These are phyloP conservation scores for Pseudomyrmex concolor DNA, from an alignment of 1,140 invertebrate species.

Conservation along the genomic window DNA sequence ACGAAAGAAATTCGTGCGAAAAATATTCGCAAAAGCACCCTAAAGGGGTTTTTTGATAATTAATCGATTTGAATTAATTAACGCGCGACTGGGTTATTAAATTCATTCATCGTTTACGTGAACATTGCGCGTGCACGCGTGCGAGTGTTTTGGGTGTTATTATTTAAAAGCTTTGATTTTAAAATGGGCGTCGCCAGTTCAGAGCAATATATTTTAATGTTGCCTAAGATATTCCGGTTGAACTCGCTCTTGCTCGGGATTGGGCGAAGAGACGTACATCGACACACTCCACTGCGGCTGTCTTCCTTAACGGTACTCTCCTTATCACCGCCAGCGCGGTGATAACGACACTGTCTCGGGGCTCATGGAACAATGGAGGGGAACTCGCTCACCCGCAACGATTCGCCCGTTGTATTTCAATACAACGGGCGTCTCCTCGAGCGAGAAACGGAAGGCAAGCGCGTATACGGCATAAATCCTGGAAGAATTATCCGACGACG, in stretches of 20 bases:
- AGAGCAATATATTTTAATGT: neutral
- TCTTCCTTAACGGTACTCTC: conserved; percentile 43
- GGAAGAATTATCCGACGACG: conserved; percentile 47
- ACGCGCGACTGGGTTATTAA: conserved; percentile 32
- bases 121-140: neutral
- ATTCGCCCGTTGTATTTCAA: conserved; percentile 37
- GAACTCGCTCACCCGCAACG: conserved; percentile 25
- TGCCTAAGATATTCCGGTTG: conserved; percentile 33
- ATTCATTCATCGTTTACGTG: conserved; percentile 21
- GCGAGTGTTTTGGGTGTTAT: no score
- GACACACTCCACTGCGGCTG: neutral
- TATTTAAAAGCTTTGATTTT: no score
- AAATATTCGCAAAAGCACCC: neutral
- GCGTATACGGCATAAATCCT: conserved; percentile 55
- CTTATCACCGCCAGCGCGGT: conserved; percentile 38
- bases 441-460: neutral
- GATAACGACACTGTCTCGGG: conserved; percentile 33
- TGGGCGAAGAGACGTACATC: neutral
- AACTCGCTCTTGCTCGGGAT: neutral
- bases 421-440: neutral
- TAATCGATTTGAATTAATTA: neutral
- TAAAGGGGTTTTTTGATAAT: neutral
- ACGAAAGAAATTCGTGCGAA: no score
- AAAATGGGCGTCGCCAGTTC: neutral
- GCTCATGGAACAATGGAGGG: conserved; percentile 49